Conservation (phyloP, 2,797 vertebrate genomes). For the Lerista edwardsae region DNA sequence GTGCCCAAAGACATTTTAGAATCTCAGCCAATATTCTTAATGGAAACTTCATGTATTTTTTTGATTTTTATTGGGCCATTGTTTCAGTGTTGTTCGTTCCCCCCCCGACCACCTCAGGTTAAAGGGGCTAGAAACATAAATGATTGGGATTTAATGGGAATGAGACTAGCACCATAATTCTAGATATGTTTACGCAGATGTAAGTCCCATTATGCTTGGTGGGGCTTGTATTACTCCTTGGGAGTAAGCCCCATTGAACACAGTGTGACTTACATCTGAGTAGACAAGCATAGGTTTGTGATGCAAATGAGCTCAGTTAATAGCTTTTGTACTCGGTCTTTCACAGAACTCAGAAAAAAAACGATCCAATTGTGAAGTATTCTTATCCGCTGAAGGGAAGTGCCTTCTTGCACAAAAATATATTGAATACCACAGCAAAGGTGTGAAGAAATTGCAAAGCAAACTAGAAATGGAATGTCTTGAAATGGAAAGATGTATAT, state of each 20-base stretch:
- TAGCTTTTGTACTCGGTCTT: conserved; percentile 3
- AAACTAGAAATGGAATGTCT: conserved; percentile 45
- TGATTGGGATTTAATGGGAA: background rate
- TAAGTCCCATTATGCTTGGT: too few species aligned
- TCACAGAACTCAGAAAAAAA: conserved; percentile 5
- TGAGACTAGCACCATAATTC: background rate
- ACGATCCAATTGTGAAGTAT: conserved; percentile 7
- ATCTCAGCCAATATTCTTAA: background rate
- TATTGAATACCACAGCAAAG: conserved; percentile 55
- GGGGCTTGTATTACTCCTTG: too few species aligned
- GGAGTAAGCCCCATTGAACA: too few species aligned
- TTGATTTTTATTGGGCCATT: background rate
- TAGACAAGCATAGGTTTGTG: too few species aligned
- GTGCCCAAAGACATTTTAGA: background rate
- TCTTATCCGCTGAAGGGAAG: conserved; percentile 7
- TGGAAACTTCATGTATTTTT: background rate
- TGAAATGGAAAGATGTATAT: conserved; percentile 62
- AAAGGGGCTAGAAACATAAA: background rate
- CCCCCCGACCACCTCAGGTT: background rate
- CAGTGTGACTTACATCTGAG: too few species aligned
- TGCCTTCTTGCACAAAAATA: conserved; percentile 31
- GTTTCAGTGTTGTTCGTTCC: background rate
- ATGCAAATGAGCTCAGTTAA: background rate
- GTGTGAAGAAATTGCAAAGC: conserved; percentile 55
- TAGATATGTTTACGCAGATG: too few species aligned